Percentiles rank a stretch among this genome's conserved stretches.
phyloP scores from a whole-genome alignment of 2,797 vertebrate species.

The Pelobates cultripes region DNA sequence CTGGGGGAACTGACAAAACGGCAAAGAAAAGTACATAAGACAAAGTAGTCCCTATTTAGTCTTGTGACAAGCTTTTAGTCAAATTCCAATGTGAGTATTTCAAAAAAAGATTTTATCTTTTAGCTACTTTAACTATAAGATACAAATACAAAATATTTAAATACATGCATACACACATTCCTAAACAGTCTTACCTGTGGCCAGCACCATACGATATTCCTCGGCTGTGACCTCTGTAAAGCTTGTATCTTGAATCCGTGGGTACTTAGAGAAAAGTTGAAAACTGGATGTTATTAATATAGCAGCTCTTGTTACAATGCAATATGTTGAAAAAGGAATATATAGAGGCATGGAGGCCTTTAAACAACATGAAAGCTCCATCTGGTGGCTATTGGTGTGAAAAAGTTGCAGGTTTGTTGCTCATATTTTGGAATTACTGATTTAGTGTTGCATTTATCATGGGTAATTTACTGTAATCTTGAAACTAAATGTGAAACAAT shows the following conservation, averaged over 20 bases:
- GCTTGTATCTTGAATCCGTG: conserved; percentile 89
- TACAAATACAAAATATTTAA: conserved; percentile 1
- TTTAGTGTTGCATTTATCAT: not conserved
- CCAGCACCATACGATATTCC: conserved; percentile 86
- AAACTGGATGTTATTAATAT: not conserved
- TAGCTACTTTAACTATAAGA: no score
- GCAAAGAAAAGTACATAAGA: no score
- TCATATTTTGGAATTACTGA: not conserved
- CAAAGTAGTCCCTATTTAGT: no score
- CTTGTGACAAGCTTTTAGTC: no score
- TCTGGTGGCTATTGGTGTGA: conserved; percentile 1
- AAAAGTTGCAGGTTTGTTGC: not conserved
- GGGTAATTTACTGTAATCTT: not conserved
- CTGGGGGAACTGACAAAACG: no score
- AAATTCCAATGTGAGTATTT: no score
- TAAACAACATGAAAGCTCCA: not conserved
- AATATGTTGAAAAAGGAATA: not conserved
- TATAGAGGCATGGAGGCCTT: not conserved
- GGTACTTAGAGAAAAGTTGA: conserved; percentile 58
- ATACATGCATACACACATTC: no score
- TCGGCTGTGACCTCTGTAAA: conserved; percentile 95
- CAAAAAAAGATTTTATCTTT: no score
- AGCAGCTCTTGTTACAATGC: not conserved
- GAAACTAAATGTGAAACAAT: not conserved
- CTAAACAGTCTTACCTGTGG: conserved; percentile 79